A percentile compares a stretch with the other conserved stretches of the same genome.
Conservation (phyloP, 2,113 vertebrate genomes). For the Pimephales promelas region DNA sequence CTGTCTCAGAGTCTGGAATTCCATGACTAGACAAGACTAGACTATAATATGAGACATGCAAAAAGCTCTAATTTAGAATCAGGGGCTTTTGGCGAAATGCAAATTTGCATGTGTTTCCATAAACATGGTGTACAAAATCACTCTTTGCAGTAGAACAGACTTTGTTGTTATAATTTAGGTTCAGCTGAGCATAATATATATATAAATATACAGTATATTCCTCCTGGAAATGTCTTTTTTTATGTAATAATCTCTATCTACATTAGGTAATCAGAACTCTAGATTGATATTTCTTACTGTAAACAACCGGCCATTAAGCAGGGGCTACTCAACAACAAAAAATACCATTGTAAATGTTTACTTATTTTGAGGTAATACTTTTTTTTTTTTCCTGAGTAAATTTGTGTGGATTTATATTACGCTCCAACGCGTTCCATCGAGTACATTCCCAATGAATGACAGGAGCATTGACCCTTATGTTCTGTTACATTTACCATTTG, state of each 20-base stretch:
- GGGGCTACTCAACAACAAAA: not conserved
- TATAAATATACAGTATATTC: no score
- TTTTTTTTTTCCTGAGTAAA: not conserved
- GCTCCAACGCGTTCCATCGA: no score
- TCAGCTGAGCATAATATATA: no score
- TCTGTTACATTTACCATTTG: constrained; percentile 39
- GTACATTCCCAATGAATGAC: constrained; percentile 14
- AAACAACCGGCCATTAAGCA: not conserved
- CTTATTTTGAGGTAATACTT: not conserved
- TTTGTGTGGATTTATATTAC: not conserved
- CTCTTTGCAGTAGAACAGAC: not conserved
- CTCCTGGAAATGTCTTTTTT: no score
- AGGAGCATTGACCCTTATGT: constrained; percentile 30
- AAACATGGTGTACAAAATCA: not conserved
- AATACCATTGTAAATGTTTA: not conserved
- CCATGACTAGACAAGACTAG: no score
- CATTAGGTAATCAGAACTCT: not conserved
- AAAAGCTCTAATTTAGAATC: not conserved
- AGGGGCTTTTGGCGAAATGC: not conserved
- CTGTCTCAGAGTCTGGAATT: no score
- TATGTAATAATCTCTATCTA: no score
- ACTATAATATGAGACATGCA: not conserved
- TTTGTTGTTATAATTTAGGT: no score
- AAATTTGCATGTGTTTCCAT: not conserved
- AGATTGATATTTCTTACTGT: not conserved